phyloP scores from a whole-genome alignment of 2,888 invertebrate genomes.

The Neocrepidodera transversa region DNA sequence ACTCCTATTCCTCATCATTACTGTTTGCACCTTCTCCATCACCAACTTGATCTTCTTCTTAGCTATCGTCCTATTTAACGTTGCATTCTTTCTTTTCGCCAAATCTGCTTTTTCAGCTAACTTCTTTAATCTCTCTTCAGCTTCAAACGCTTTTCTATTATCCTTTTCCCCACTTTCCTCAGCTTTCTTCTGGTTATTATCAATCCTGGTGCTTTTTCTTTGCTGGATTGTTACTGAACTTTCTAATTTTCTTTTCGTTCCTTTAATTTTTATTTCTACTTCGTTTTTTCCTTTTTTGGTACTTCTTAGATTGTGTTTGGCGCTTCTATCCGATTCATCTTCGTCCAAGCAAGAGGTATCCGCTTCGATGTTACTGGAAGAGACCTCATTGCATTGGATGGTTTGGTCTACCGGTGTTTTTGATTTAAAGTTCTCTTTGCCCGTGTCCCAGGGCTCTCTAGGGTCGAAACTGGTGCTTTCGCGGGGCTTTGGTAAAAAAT shows the following conservation, averaged over 20 bases:
- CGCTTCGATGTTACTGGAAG: constrained; percentile 68
- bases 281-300: constrained; percentile 36
- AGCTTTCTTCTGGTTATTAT: constrained; percentile 47
- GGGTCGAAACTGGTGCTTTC: constrained; percentile 55
- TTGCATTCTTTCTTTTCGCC: constrained; percentile 57
- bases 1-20: constrained; percentile 10
- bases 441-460: constrained; percentile 39
- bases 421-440: constrained; percentile 44
- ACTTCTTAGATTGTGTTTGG: constrained; percentile 36
- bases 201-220: constrained; percentile 50
- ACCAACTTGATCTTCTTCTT: constrained; percentile 55
- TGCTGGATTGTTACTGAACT: constrained; percentile 31
- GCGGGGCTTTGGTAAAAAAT: constrained; percentile 50
- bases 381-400: constrained; percentile 74
- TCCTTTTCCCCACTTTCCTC: constrained; percentile 32
- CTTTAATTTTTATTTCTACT: constrained; percentile 8
- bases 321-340: constrained; percentile 26
- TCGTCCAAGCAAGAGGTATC: constrained; percentile 36
- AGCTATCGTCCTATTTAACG: constrained; percentile 57
- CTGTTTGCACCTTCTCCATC: constrained; percentile 32
- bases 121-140: constrained; percentile 44
- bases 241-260: constrained; percentile 34
- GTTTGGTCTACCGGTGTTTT: constrained; percentile 54
- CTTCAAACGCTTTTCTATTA: constrained; percentile 35
- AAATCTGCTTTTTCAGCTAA: constrained; percentile 44